Evolutionary conservation across 2,888 invertebrate genomes (phyloP), one percentile per base, ranked within the genome.

Genomic region (Coronaproctus castanopsis): DNA sequence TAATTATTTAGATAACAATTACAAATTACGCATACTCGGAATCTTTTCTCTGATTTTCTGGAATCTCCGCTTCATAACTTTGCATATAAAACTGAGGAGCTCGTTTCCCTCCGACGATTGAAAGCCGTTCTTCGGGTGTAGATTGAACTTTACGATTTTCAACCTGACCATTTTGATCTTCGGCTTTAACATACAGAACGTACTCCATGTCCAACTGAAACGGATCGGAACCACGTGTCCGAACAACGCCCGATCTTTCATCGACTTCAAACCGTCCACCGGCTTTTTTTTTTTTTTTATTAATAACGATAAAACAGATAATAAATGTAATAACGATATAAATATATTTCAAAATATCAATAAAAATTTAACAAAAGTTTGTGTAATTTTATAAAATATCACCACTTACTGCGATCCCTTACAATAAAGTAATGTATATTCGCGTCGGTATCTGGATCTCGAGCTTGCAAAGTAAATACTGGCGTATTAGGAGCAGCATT

Each of bases 71-170:
- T 70, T 88, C 87, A 72, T 97, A 98, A 67, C 87, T 85, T 3
- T 87, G 86, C 78, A 95, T 83, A 72, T 92, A 95, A 76, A 98
- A 97, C 74, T 98, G 97, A 0, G 98, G 98, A 0, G 93, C 89
- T 48, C 96, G 78, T 70, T 95, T 92, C 61, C 96, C 97, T n/a
- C 95, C 96, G 21, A 93, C 89, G 69, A 96, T 95, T 64, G 90
- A 90, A 58, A 93, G 74, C 10, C 91, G 79, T 69, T 91, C 91
- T 71, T 93, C 92, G 18, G 87, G 85, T 10, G 92, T 92, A 10
- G 89, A 86, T 73, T 92, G 92, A 73, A 84, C 91, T 58, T 85
- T 78, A 57, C 87, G 78, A 70, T 91, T 91, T 68, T 89, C 90
- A n/a, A 90, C 83, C 64, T 90, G 81, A 19, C 92, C 92, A 70